Evolutionary conservation across 2,888 invertebrate genomes (phyloP).

Genomic region (Drosophila macrothrix): DNA sequence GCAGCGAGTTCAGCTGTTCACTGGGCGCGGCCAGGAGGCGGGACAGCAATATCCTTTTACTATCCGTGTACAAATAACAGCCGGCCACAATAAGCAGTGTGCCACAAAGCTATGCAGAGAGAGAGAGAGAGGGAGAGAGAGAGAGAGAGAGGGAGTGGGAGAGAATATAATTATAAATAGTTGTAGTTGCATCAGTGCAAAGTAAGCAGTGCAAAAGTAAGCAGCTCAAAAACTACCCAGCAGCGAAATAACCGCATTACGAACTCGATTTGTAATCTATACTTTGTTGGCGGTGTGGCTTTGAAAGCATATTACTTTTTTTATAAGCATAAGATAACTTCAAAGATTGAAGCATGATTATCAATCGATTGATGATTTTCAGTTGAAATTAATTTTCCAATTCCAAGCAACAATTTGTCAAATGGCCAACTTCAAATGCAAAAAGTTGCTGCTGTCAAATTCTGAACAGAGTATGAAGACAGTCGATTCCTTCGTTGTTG

Average conservation of each 20-base stretch:
- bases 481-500: background rate
- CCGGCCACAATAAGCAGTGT: constrained; percentile 90
- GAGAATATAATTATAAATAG: background rate
- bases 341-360: no score
- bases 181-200: background rate
- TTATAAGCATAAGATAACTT: no score
- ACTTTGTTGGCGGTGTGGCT: no score
- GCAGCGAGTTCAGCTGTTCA: constrained; percentile 86
- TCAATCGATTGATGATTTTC: no score
- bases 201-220: constrained; percentile 1
- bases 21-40: constrained; percentile 88
- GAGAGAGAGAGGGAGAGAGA: constrained; percentile 10
- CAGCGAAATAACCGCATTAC: background rate
- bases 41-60: constrained; percentile 90
- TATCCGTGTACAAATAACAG: constrained; percentile 90
- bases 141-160: background rate
- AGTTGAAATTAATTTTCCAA: no score
- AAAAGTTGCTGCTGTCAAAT: background rate
- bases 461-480: background rate
- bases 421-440: background rate
- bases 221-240: background rate
- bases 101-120: constrained; percentile 88
- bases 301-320: no score
- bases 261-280: background rate
- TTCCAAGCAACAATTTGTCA: background rate